These are phyloP conservation scores for Acleris holmiana DNA, from an alignment of 2,888 invertebrate species.

Conservation along the genomic window DNA sequence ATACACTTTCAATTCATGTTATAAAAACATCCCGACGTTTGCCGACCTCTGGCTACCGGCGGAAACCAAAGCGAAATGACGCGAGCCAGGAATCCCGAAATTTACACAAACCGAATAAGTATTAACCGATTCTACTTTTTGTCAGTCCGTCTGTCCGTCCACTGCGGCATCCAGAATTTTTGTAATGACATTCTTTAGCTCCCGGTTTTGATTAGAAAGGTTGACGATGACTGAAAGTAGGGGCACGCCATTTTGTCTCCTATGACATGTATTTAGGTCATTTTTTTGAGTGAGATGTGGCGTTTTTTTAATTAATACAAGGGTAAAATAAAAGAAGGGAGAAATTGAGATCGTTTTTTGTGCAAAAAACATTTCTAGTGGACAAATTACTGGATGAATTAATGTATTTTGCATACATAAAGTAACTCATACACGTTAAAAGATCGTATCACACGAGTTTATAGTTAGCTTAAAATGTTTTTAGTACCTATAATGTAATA, in stretches of 20 bases:
- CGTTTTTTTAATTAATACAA: slow-evolving; percentile 30
- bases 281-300: neutral
- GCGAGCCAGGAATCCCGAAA: slow-evolving; percentile 41
- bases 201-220: slow-evolving; percentile 42
- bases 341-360: neutral
- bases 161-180: slow-evolving; percentile 36
- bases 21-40: slow-evolving; percentile 5
- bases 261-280: slow-evolving; percentile 7
- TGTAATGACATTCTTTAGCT: slow-evolving; percentile 38
- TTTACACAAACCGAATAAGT: slow-evolving; percentile 46
- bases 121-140: slow-evolving; percentile 46
- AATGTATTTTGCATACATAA: too few species aligned
- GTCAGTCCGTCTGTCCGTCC: slow-evolving; percentile 38
- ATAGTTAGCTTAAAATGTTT: too few species aligned
- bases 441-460: too few species aligned
- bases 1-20: neutral
- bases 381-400: too few species aligned
- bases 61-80: slow-evolving; percentile 37
- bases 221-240: slow-evolving; percentile 37
- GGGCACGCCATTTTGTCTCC: slow-evolving; percentile 20
- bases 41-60: slow-evolving; percentile 31
- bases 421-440: too few species aligned
- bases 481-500: too few species aligned
- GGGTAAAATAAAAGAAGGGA: slow-evolving; percentile 18
- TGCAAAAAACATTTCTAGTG: too few species aligned